Conservation (phyloP, 2,888 invertebrate species). For the Microchrysa polita region DNA sequence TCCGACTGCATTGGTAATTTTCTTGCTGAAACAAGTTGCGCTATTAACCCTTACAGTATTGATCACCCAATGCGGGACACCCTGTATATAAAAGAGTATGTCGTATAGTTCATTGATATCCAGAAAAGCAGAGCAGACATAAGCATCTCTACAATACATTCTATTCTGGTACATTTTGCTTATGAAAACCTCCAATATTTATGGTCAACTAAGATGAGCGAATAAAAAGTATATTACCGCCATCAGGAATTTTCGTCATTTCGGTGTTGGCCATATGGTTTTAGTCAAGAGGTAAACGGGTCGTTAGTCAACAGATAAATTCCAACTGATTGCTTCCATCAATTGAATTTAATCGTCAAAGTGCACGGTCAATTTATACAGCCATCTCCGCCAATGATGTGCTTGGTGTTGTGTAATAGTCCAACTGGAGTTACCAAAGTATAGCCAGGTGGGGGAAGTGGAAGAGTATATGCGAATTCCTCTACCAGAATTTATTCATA, state of each 20-base stretch:
- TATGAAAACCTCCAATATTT: conserved; percentile 32
- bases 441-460: neutral
- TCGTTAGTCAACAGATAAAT: conserved; percentile 47
- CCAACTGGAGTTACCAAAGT: neutral
- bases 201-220: neutral
- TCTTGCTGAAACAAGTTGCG: no score
- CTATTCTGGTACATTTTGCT: no score
- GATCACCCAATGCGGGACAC: no score
- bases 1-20: no score
- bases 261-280: conserved; percentile 45
- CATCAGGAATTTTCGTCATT: conserved; percentile 7
- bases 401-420: neutral
- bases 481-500: conserved; percentile 31
- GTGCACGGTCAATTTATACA: conserved; percentile 39
- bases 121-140: no score
- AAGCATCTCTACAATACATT: neutral
- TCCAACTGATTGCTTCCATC: conserved; percentile 48
- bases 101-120: no score
- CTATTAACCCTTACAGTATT: no score
- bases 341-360: conserved; percentile 48
- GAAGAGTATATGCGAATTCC: neutral
- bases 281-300: conserved; percentile 41
- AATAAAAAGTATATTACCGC: conserved; percentile 13
- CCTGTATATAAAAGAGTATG: no score
- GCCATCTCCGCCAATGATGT: neutral